Evolutionary conservation across 2,113 vertebrate genomes (phyloP), one percentile per base, ranked within the genome.

Genomic region (Prochilodus magdalenae): DNA sequence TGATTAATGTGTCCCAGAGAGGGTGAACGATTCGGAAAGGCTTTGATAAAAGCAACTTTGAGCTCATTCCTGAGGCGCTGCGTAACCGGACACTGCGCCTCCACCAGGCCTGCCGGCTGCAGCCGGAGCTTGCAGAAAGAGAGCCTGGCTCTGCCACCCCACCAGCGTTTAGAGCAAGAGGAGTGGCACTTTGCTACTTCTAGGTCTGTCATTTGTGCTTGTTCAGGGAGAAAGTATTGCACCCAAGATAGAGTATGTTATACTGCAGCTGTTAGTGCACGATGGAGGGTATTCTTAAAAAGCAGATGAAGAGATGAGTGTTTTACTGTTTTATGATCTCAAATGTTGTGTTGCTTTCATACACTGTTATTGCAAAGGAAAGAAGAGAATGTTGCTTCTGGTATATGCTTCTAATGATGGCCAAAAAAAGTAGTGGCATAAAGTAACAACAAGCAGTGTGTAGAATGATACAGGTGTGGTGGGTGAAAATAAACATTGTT

Each of bases 1-100:
- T 88, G 91, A 93, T 92, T 94, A 94, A 94, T 94, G 92, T 90
- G 86, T 73, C 90, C 89, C 92, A 93, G 90, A 92, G 87, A 86
- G 84, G 80, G 76, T 49, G 80, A 87, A 87, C 84, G 44, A 86
- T 87, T 89, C 90, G 87, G 88, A 90, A 90, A 90, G 77, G 83
- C 93, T 94, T 93, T 92, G 93, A 93, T 94, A 92, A 86, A 91
- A 86, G 87, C 91, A 91, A 90, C 90, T 91, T 86, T 76, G 72
- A 84, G 90, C 88, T 91, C 92, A 94, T 94, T 94, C 92, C 93
- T 93, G 88, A 93, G 83, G 91, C 86, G 2, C 44, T 90, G 87
- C 90, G 90, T 93, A 92, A 94, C 89, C 87, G 86, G 86, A 87
- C 90, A 83, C 80, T 85, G 79, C 87, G 90, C 86, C 90, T 88